phyloP scores from a whole-genome alignment of 2,797 vertebrate genomes.

The Phrynocephalus vlangalii region DNA sequence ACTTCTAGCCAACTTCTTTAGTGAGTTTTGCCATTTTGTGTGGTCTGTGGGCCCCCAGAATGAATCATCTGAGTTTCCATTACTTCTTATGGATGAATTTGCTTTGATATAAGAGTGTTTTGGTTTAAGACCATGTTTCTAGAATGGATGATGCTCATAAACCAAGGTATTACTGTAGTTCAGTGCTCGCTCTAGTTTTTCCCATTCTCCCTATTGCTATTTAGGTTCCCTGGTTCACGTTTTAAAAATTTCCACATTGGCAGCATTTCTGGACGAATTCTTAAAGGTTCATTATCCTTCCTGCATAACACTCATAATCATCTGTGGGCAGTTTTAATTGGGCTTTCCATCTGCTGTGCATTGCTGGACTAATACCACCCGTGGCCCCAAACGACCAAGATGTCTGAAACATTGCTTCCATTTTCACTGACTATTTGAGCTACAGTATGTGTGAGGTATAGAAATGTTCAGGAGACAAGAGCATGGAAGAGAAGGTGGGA shows the following conservation, averaged over 20 bases:
- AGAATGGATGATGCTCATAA: too few species aligned
- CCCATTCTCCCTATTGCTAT: not conserved
- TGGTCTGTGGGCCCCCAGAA: too few species aligned
- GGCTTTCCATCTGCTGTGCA: not conserved
- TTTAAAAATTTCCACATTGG: not conserved
- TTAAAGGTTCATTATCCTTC: not conserved
- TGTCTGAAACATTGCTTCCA: not conserved
- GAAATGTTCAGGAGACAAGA: not conserved
- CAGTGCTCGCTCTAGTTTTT: too few species aligned
- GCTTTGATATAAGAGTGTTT: too few species aligned
- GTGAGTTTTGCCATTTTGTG: too few species aligned
- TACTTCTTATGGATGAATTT: too few species aligned
- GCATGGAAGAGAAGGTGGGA: conserved; percentile 11
- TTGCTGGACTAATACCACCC: not conserved
- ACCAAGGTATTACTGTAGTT: too few species aligned
- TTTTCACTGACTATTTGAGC: not conserved
- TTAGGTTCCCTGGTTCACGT: not conserved
- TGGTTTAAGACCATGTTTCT: too few species aligned
- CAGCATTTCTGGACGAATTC: not conserved
- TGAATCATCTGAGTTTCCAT: too few species aligned
- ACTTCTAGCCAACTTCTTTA: too few species aligned
- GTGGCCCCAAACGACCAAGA: not conserved
- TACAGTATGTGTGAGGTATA: not conserved
- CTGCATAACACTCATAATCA: too few species aligned
- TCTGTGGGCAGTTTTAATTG: not conserved